phyloP scores from a whole-genome alignment of 2,113 vertebrate species.

The Sigmodon hispidus region DNA sequence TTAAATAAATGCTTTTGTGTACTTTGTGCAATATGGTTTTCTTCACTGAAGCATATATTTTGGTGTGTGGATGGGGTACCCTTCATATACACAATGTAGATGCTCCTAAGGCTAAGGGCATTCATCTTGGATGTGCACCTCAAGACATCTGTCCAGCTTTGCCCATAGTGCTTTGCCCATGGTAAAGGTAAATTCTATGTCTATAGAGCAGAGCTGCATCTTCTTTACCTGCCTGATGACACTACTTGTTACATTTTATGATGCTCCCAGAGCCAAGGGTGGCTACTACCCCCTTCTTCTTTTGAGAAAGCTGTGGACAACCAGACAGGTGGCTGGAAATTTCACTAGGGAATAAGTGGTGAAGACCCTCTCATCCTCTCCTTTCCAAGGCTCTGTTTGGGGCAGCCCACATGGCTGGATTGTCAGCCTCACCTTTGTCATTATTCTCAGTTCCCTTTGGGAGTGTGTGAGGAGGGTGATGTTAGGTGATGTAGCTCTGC shows the following conservation, averaged over 20 bases:
- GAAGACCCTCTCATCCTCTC: not conserved
- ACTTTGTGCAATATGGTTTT: not conserved
- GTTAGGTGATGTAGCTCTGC: not conserved
- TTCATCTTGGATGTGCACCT: not conserved
- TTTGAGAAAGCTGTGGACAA: not conserved
- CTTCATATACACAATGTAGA: not conserved
- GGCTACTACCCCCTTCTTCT: not conserved
- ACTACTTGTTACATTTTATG: no score
- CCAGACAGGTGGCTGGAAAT: not conserved
- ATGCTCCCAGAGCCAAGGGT: not conserved
- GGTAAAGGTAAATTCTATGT: not conserved
- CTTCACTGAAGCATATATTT: not conserved
- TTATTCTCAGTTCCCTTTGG: not conserved
- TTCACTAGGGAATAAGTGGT: not conserved
- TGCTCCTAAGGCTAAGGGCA: not conserved
- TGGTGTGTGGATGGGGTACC: not conserved
- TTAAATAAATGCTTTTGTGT: not conserved
- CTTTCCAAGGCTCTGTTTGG: not conserved
- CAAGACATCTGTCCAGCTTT: not conserved
- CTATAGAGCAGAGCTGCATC: not conserved
- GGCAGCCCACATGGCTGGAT: not conserved
- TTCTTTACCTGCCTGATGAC: not conserved
- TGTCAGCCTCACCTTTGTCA: not conserved
- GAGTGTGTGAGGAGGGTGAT: not conserved
- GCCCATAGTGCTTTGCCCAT: not conserved